These are phyloP conservation scores for Trichonephila clavata DNA, from an alignment of 1,140 invertebrate species.

Conservation along the genomic window DNA sequence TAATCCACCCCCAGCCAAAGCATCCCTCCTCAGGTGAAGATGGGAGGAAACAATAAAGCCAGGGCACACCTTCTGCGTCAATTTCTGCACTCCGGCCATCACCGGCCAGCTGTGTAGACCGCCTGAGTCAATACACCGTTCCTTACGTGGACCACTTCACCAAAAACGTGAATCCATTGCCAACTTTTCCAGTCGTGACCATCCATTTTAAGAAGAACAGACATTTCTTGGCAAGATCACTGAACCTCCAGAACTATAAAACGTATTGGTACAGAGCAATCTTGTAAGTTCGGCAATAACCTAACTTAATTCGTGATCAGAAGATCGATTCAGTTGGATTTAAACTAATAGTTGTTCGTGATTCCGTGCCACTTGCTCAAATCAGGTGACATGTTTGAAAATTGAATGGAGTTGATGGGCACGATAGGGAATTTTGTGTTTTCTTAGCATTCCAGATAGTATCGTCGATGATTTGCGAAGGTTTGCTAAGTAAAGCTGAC, in stretches of 20 bases:
- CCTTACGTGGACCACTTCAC: neutral
- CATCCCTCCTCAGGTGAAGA: conserved; percentile 25
- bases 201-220: conserved; percentile 3
- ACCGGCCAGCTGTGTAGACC: conserved; percentile 45
- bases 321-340: too few species aligned
- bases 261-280: neutral
- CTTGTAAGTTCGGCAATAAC: too few species aligned
- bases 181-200: conserved; percentile 35
- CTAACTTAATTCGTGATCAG: too few species aligned
- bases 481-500: too few species aligned
- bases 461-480: too few species aligned
- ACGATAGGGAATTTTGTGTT: too few species aligned
- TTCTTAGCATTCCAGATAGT: too few species aligned
- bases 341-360: too few species aligned
- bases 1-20: neutral
- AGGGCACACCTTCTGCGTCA: conserved; percentile 65
- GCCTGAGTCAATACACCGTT: neutral
- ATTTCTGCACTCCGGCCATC: conserved; percentile 35
- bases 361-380: too few species aligned
- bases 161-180: neutral
- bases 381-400: too few species aligned
- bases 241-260: conserved; percentile 1
- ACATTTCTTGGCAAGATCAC: conserved; percentile 20
- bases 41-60: neutral
- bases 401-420: too few species aligned